Percentiles rank a stretch among this genome's conserved stretches.
Evolutionary conservation across 2,113 vertebrate genomes (phyloP).

Genomic region (Egretta garzetta): DNA sequence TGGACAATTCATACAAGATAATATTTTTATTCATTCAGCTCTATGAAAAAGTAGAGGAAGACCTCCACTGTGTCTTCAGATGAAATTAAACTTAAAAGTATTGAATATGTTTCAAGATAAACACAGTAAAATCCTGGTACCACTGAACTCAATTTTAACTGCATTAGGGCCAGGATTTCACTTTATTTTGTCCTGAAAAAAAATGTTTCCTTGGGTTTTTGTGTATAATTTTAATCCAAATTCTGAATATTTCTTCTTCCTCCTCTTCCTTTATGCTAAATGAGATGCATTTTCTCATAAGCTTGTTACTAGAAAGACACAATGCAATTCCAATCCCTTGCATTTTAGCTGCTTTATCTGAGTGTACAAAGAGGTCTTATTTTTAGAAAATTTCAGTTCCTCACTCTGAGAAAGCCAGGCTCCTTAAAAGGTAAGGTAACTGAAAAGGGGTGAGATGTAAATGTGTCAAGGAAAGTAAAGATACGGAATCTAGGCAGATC

Average conservation of each 20-base stretch:
- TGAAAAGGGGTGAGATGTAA: neutral
- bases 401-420: neutral
- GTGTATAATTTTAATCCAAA: neutral
- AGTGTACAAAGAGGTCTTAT: neutral
- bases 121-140: neutral
- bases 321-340: neutral
- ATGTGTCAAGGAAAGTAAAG: neutral
- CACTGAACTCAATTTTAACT: neutral
- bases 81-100: neutral
- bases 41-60: neutral
- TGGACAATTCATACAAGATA: neutral
- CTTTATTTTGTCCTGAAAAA: neutral
- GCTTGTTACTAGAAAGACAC: neutral
- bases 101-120: neutral
- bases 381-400: neutral
- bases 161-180: neutral
- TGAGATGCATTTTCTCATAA: neutral
- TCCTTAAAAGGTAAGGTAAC: neutral
- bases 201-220: neutral
- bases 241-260: neutral
- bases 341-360: neutral
- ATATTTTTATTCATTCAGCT: neutral
- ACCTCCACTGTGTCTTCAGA: neutral
- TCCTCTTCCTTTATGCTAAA: neutral
- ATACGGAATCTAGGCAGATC: neutral